Conservation (phyloP, 2,888 invertebrate genomes). For the Pollenia griseotomentosa region DNA sequence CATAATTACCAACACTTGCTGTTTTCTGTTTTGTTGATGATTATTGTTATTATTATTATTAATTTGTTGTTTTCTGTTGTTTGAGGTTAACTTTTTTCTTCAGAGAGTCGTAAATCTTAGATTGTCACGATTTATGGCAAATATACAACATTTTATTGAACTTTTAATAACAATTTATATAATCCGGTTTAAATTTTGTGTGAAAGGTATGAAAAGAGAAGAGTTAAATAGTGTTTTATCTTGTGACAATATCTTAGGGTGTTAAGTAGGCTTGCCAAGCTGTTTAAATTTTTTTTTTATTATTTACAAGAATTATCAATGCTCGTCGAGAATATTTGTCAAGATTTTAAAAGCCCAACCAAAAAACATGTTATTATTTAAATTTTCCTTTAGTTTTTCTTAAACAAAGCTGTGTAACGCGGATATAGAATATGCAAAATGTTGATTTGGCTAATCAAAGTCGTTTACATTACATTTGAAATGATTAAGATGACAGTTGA, state of each 20-base stretch:
- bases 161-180: slow-evolving; percentile 42
- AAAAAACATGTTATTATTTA: too few species aligned
- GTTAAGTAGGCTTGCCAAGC: too few species aligned
- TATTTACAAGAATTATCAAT: too few species aligned
- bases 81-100: slow-evolving; percentile 45
- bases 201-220: background rate
- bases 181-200: slow-evolving; percentile 3
- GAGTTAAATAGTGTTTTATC: slow-evolving; percentile 8
- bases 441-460: too few species aligned
- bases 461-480: too few species aligned
- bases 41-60: slow-evolving; percentile 60
- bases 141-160: slow-evolving; percentile 38
- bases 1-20: slow-evolving; percentile 74
- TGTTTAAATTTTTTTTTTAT: too few species aligned
- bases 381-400: too few species aligned
- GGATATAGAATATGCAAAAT: too few species aligned
- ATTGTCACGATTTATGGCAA: slow-evolving; percentile 62
- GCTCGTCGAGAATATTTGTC: too few species aligned
- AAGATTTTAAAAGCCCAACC: too few species aligned
- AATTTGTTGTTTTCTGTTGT: slow-evolving; percentile 49
- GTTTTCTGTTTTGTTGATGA: slow-evolving; percentile 56
- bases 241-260: background rate
- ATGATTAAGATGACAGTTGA: too few species aligned
- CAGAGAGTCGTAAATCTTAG: slow-evolving; percentile 60
- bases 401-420: too few species aligned